Evolutionary conservation across 2,888 invertebrate genomes (phyloP).

Genomic region (Leptothorax acervorum): DNA sequence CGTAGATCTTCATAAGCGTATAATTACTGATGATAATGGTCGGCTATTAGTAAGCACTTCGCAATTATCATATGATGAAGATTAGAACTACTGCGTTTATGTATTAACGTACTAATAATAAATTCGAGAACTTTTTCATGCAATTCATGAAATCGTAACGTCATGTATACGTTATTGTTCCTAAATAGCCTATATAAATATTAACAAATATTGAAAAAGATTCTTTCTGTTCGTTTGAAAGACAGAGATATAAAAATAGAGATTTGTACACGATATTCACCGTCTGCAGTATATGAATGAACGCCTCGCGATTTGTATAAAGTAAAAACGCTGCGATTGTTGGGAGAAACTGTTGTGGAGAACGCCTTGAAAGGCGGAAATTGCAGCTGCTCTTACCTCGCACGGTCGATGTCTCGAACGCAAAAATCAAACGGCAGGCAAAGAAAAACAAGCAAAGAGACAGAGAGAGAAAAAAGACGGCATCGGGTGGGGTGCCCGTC

Average conservation of each 20-base stretch:
- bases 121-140: not conserved
- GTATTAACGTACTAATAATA: not conserved
- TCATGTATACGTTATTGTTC: not conserved
- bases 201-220: not conserved
- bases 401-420: slow-evolving; percentile 37
- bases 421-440: slow-evolving; percentile 63
- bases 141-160: not conserved
- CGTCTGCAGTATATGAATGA: not conserved
- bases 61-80: slow-evolving; percentile 22
- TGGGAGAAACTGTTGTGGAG: not conserved
- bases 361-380: slow-evolving; percentile 37
- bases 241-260: not conserved
- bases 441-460: slow-evolving; percentile 58
- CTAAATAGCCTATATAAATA: not conserved
- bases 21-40: slow-evolving; percentile 36
- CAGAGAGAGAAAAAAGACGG: slow-evolving; percentile 57
- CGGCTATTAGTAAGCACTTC: slow-evolving; percentile 17
- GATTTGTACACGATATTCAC: not conserved
- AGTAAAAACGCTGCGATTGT: slow-evolving; percentile 12
- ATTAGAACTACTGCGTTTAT: slow-evolving; percentile 23
- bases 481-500: slow-evolving; percentile 58
- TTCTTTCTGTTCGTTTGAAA: not conserved
- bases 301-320: not conserved
- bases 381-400: slow-evolving; percentile 41
- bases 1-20: slow-evolving; percentile 19